A percentile compares a stretch with the other conserved stretches of the same genome.
phyloP scores from a whole-genome alignment of 1,140 invertebrate genomes.

The Daktulosphaira vitifoliae region DNA sequence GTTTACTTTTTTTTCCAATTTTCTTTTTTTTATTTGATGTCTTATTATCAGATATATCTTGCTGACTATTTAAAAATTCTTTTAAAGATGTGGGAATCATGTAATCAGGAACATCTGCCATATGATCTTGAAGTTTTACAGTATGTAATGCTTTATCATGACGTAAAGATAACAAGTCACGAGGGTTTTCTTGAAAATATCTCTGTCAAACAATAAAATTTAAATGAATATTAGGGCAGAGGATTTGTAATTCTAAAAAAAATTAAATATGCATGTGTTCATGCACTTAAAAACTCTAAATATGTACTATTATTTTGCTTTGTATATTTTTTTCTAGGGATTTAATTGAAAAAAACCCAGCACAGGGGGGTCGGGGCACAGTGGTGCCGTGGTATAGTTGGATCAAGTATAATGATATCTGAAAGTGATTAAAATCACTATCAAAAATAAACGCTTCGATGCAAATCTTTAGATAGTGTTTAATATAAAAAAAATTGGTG shows the following conservation, averaged over 20 bases:
- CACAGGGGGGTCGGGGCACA: too few species aligned
- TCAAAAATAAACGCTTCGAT: too few species aligned
- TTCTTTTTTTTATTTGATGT: slow-evolving; percentile 31
- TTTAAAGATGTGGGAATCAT: slow-evolving; percentile 67
- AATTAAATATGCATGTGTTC: too few species aligned
- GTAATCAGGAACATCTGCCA: slow-evolving; percentile 91
- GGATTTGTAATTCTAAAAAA: background rate
- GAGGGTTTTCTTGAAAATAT: slow-evolving; percentile 92
- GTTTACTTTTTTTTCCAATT: slow-evolving; percentile 7
- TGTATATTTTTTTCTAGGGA: too few species aligned
- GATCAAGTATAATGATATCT: too few species aligned
- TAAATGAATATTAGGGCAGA: slow-evolving; percentile 7
- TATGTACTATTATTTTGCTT: too few species aligned
- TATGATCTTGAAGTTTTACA: slow-evolving; percentile 71
- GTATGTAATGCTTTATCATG: slow-evolving; percentile 89
- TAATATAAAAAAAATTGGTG: too few species aligned
- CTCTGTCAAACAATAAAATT: slow-evolving; percentile 47
- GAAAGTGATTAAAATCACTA: too few species aligned
- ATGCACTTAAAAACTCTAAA: too few species aligned
- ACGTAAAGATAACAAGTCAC: slow-evolving; percentile 75
- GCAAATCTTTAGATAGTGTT: too few species aligned
- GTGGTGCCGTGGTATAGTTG: too few species aligned
- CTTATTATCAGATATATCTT: slow-evolving; percentile 26
- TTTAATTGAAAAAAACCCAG: too few species aligned
- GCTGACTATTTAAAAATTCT: slow-evolving; percentile 25